Conservation (phyloP, 1,140 invertebrate species). For the Conus ventricosus region DNA sequence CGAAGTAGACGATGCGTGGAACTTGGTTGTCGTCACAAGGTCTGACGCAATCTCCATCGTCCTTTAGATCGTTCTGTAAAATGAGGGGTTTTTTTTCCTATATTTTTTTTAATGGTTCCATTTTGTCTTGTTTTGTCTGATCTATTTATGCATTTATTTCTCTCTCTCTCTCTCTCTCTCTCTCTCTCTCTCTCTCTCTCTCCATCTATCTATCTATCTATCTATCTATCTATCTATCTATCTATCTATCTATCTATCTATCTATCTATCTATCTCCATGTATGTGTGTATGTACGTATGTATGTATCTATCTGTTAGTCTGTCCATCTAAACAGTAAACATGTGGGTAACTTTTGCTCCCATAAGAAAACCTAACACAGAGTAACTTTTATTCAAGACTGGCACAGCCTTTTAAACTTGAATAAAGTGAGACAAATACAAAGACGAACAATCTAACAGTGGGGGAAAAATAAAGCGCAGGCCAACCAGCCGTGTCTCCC, state of each 20-base stretch:
- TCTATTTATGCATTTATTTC: neutral
- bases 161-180: neutral
- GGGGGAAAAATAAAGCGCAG: too few species aligned
- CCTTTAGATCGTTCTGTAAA: neutral
- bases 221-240: neutral
- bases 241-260: fast-evolving
- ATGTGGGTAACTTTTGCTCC: too few species aligned
- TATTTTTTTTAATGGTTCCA: neutral
- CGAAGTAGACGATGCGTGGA: conserved; percentile 47
- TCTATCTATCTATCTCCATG: neutral
- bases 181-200: neutral
- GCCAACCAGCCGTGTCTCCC: too few species aligned
- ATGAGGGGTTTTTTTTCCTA: neutral
- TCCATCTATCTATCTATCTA: neutral
- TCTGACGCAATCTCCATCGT: conserved; percentile 15
- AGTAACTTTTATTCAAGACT: too few species aligned
- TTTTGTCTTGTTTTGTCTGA: too few species aligned
- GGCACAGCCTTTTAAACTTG: too few species aligned
- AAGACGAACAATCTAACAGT: too few species aligned
- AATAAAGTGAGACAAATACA: too few species aligned
- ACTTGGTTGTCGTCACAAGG: conserved; percentile 30
- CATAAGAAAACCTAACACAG: too few species aligned
- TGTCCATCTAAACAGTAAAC: neutral
- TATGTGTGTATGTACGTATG: too few species aligned
- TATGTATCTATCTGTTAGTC: too few species aligned